Base-by-base conservation (phyloP, 2,888 invertebrate species). In the Halictus quadricinctus region DNA sequence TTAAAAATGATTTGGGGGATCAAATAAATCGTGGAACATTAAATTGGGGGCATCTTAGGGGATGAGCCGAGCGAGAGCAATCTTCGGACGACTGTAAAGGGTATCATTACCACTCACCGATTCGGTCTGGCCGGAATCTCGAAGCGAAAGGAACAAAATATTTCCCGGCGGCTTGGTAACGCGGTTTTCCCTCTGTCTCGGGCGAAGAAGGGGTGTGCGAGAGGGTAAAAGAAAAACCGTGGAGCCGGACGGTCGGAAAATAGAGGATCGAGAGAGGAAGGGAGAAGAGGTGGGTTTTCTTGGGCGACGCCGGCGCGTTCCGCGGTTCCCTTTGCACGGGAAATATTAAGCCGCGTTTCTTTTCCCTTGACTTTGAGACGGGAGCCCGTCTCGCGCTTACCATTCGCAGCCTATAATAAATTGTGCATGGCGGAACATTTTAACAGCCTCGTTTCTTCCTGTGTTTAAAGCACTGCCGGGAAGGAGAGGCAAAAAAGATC, bases 371-470 rank as follows among this genome's bases (percentile, higher is more conserved):
- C 90, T 91, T 90, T 90, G 90, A 91, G 90, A 88, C 88, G 85
- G 84, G 82, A 29, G 64, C 73, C 73, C 87, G 88, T n/a, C 41
- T 87, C 87, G 84, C 88, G 88, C 90, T 91, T 91, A 89, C 90
- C 91, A 88, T 90, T 90, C 90, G 88, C 88, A 88, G 91, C 88
- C 91, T 91, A 92, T 91, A 91, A 91, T 91, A 93, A 92, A 92
- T 92, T 93, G 93, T 91, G 92, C 93, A 93, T 90, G 89, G 93
- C 91, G 92, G 93, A 93, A 93, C 90, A 91, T 92, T 93, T 93
- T 93, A 93, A 93, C 91, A 90, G 93, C 91, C 90, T 88, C 89
- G 91, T 90, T 90, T 91, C 91, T 91, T 86, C 88, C 88, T 85
- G 88, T 87, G 89, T 90, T 91, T 91, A 89, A 86, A 90, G 90